Percentiles rank a stretch among this genome's conserved stretches.
Evolutionary conservation across 2,797 vertebrate genomes (phyloP).

Genomic region (Oophaga sylvatica): DNA sequence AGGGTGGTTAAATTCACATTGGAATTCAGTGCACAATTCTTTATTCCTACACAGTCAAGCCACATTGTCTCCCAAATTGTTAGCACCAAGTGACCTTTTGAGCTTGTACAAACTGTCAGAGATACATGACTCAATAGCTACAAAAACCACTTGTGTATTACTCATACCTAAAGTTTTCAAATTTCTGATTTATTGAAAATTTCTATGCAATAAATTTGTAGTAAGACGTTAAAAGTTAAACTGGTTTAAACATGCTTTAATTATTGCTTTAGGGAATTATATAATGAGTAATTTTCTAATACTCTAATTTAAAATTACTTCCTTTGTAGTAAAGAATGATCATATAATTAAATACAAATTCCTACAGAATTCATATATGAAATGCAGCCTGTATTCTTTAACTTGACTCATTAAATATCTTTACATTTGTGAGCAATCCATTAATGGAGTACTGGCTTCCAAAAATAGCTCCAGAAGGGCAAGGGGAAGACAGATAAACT

Average conservation of each 20-base stretch:
- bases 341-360: neutral
- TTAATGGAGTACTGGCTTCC: too few relatives aligned
- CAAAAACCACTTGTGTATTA: neutral
- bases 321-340: neutral
- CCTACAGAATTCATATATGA: neutral
- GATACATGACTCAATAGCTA: conserved; percentile 20
- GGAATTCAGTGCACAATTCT: conserved; percentile 5
- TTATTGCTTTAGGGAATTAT: neutral
- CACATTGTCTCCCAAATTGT: conserved; percentile 26
- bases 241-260: neutral
- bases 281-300: neutral
- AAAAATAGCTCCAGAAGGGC: too few relatives aligned
- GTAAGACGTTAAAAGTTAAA: neutral
- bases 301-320: neutral
- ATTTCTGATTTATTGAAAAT: neutral
- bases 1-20: conserved; percentile 12
- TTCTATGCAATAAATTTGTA: neutral
- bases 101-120: conserved; percentile 26
- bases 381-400: neutral
- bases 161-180: neutral
- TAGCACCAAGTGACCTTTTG: conserved; percentile 30
- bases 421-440: too few relatives aligned
- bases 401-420: too few relatives aligned
- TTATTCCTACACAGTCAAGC: conserved; percentile 21
- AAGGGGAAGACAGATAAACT: too few relatives aligned